phyloP scores from a whole-genome alignment of 2,888 invertebrate genomes.

The Eupithecia exiguata region DNA sequence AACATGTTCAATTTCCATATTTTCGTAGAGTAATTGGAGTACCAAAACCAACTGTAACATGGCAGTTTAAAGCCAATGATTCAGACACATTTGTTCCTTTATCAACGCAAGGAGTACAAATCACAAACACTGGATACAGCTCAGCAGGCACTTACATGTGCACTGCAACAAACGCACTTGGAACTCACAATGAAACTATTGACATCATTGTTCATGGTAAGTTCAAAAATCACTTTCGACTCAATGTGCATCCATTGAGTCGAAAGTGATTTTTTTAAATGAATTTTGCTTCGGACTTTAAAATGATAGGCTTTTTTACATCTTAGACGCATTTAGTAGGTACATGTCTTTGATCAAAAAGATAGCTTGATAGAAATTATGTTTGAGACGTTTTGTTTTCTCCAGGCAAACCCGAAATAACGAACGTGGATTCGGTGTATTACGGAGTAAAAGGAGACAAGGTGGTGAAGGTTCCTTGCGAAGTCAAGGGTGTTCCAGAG shows the following conservation, averaged over 20 bases:
- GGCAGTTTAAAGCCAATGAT: slow-evolving; percentile 38
- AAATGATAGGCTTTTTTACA: not conserved
- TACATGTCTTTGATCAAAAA: not conserved
- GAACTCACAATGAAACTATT: slow-evolving; percentile 13
- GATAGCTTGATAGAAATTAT: not conserved
- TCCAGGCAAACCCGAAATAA: slow-evolving; percentile 42
- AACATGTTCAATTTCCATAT: not conserved
- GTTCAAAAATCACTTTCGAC: no score
- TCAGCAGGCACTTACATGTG: slow-evolving; percentile 40
- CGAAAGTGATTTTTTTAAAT: no score
- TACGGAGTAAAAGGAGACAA: slow-evolving; percentile 41
- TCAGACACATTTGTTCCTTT: slow-evolving; percentile 6
- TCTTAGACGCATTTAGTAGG: not conserved
- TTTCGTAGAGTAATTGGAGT: slow-evolving; percentile 35
- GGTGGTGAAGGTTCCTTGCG: slow-evolving; percentile 43
- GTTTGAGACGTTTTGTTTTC: not conserved
- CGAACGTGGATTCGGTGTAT: slow-evolving; percentile 27
- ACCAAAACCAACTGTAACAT: slow-evolving; percentile 38
- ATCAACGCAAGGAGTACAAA: slow-evolving; percentile 19
- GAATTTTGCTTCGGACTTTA: not conserved
- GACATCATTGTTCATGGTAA: slow-evolving; percentile 41
- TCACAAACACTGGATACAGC: slow-evolving; percentile 21
- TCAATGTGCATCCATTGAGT: no score
- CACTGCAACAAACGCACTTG: slow-evolving; percentile 32
- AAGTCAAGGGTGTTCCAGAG: slow-evolving; percentile 45